A percentile compares a stretch with the other conserved stretches of the same genome.
These are phyloP conservation scores for Parasteatoda tepidariorum DNA, from an alignment of 1,140 invertebrate genomes.

Conservation along the genomic window DNA sequence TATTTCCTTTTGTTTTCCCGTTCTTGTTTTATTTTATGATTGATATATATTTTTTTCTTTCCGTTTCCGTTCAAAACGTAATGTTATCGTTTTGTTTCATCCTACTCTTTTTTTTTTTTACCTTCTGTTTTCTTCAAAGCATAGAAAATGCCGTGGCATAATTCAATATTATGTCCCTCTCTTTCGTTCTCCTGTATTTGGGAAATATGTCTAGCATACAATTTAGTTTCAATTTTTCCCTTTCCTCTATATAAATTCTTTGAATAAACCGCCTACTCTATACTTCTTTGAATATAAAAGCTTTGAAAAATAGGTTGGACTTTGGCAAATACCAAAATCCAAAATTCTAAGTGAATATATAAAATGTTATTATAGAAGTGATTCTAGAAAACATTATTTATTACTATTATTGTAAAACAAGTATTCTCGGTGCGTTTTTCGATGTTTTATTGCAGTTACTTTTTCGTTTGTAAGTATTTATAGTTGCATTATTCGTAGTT, in stretches of 20 bases:
- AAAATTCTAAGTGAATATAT: too few relatives aligned
- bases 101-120: background rate
- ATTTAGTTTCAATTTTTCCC: constrained; percentile 1
- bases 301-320: background rate
- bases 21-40: constrained; percentile 50
- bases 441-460: too few relatives aligned
- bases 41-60: constrained; percentile 45
- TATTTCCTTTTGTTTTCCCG: constrained; percentile 31
- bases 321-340: too few relatives aligned
- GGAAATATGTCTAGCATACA: constrained; percentile 11
- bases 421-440: too few relatives aligned
- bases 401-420: too few relatives aligned
- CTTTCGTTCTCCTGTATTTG: background rate
- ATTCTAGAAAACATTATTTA: too few relatives aligned
- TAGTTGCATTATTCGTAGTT: too few relatives aligned
- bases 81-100: constrained; percentile 60
- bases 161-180: constrained; percentile 48
- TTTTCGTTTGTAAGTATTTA: too few relatives aligned
- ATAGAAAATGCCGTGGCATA: constrained; percentile 43
- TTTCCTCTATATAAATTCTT: background rate
- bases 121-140: constrained; percentile 11
- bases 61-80: constrained; percentile 45
- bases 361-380: too few relatives aligned
- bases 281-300: background rate
- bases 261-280: background rate